Percentiles rank a stretch among this genome's conserved stretches.
phyloP scores from a whole-genome alignment of 2,888 invertebrate genomes.

The Theristus sp. region DNA sequence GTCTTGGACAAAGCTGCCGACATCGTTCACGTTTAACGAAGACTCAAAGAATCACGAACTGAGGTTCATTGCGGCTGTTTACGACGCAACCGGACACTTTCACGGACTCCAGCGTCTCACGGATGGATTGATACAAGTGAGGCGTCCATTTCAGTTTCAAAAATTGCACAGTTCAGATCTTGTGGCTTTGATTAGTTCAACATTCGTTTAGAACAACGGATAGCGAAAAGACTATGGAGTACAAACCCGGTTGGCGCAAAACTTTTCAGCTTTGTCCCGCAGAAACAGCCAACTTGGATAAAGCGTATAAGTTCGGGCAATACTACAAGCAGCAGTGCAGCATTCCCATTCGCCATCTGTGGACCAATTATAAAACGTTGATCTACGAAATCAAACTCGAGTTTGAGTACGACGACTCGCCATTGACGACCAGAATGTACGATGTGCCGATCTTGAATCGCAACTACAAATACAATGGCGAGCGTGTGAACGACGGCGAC shows the following conservation, averaged over 20 bases:
- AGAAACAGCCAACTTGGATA: constrained; percentile 20
- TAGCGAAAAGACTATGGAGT: too few species aligned
- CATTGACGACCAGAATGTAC: constrained; percentile 35
- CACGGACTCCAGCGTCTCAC: constrained; percentile 21
- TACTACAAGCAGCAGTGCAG: constrained; percentile 18
- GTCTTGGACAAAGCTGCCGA: background rate
- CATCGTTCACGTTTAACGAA: background rate
- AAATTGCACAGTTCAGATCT: background rate
- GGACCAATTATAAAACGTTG: constrained; percentile 6
- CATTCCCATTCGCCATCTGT: constrained; percentile 10
- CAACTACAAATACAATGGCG: constrained; percentile 32
- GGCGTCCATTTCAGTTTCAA: background rate
- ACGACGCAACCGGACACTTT: constrained; percentile 29
- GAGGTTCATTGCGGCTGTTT: constrained; percentile 25
- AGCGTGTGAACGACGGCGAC: background rate
- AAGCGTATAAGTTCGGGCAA: constrained; percentile 32
- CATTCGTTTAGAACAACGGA: too few species aligned
- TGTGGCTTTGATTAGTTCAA: too few species aligned
- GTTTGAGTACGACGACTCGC: constrained; percentile 26
- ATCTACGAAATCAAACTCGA: constrained; percentile 42
- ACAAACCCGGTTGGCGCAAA: too few species aligned
- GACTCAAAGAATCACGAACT: constrained; percentile 8
- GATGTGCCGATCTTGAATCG: constrained; percentile 41
- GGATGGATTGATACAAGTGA: background rate
- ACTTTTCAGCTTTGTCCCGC: constrained; percentile 33